A percentile compares a stretch with the other conserved stretches of the same genome.
These are phyloP conservation scores for Piscicola geometra DNA, from an alignment of 2,888 invertebrate genomes.

Conservation along the genomic window DNA sequence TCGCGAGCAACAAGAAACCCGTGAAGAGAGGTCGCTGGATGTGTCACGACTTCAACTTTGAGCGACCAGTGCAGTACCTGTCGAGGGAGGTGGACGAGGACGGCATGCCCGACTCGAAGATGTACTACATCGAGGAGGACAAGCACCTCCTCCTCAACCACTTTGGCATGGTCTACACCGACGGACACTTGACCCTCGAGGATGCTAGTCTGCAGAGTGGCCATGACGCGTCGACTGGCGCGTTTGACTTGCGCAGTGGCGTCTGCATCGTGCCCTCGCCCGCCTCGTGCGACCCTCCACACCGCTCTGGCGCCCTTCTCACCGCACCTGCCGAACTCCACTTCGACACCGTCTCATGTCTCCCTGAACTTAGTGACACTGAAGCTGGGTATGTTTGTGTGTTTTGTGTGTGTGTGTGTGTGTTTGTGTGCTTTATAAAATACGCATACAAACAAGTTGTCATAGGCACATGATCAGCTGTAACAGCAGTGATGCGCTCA, in stretches of 20 bases:
- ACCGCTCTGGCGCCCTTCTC: not conserved
- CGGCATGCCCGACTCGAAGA: not conserved
- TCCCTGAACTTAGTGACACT: constrained; percentile 27
- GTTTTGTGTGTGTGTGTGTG: constrained; percentile 8
- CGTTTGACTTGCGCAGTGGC: not conserved
- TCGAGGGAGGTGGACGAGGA: not conserved
- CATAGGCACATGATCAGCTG: not conserved
- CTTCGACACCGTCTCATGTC: not conserved
- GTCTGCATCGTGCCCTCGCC: constrained; percentile 1
- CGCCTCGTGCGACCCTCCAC: not conserved
- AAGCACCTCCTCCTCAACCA: not conserved
- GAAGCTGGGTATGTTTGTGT: constrained; percentile 16
- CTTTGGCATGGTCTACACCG: constrained; percentile 28
- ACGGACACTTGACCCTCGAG: constrained; percentile 27
- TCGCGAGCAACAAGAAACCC: constrained; percentile 25
- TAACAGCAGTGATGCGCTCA: not conserved
- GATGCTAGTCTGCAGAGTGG: not conserved
- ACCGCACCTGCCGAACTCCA: not conserved
- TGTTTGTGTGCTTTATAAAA: constrained; percentile 3
- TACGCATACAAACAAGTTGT: not conserved
- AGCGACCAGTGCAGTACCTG: constrained; percentile 24
- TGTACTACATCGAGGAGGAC: constrained; percentile 16
- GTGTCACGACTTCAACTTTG: constrained; percentile 28
- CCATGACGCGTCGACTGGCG: not conserved
- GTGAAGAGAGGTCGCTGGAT: constrained; percentile 28